Percentiles rank a stretch among this genome's conserved stretches.
Conservation (phyloP, 2,113 vertebrate genomes). For the Anser brachyrhynchus region DNA sequence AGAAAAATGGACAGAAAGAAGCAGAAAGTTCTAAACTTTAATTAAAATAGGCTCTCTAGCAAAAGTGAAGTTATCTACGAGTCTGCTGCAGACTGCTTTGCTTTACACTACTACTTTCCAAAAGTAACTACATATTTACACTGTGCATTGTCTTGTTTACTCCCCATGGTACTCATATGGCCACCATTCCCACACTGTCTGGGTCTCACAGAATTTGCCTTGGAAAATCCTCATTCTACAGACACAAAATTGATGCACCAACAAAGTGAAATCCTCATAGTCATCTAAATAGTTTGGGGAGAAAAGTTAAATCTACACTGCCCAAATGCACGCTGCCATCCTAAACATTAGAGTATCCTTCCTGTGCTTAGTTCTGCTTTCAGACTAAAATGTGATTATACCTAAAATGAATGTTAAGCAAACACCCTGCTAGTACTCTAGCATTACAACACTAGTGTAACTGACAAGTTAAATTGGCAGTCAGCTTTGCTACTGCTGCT, state of each 20-base stretch:
- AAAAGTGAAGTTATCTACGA: constrained; percentile 71
- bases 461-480: neutral
- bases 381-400: neutral
- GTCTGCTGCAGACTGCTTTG: constrained; percentile 62
- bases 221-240: neutral
- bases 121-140: constrained; percentile 19
- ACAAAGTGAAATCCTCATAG: neutral
- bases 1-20: constrained; percentile 79
- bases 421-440: constrained; percentile 8
- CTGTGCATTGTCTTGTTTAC: constrained; percentile 25
- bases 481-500: neutral
- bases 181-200: neutral
- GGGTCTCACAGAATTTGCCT: neutral
- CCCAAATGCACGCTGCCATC: neutral
- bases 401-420: constrained; percentile 50
- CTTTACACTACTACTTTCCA: neutral
- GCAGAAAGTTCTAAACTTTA: constrained; percentile 79
- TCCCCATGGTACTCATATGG: neutral
- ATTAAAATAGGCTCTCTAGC: constrained; percentile 77
- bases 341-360: neutral
- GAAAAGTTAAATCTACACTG: neutral
- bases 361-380: neutral
- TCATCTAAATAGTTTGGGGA: neutral
- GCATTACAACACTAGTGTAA: neutral
- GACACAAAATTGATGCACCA: neutral